Evolutionary conservation across 2,888 invertebrate species (phyloP).

Genomic region (Daptonema setosum): DNA sequence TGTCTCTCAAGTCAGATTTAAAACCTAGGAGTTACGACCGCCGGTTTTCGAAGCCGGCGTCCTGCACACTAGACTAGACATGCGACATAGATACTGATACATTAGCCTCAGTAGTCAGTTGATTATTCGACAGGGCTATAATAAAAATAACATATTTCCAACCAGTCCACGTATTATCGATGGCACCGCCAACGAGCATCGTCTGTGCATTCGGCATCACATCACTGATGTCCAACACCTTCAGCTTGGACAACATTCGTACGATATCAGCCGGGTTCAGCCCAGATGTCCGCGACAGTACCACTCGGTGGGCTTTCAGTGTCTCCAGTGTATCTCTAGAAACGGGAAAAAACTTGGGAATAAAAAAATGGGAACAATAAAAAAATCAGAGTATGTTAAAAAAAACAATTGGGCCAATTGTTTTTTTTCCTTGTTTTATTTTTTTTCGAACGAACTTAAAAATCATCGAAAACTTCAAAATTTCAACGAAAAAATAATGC

Average conservation of each 20-base stretch:
- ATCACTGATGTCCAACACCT: background rate
- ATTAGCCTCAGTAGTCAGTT: too few species aligned
- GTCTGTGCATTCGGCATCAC: background rate
- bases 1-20: too few species aligned
- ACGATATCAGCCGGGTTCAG: background rate
- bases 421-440: too few species aligned
- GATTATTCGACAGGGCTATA: background rate
- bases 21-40: background rate
- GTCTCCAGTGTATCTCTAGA: background rate
- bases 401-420: too few species aligned
- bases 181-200: background rate
- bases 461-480: too few species aligned
- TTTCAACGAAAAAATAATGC: too few species aligned
- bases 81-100: too few species aligned
- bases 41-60: too few species aligned
- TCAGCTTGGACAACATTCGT: background rate
- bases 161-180: background rate
- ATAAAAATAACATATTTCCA: background rate
- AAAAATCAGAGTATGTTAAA: background rate
- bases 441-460: too few species aligned
- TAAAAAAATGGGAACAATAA: background rate
- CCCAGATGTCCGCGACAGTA: background rate
- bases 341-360: background rate
- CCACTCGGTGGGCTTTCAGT: background rate
- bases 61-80: too few species aligned